These are phyloP conservation scores for Synergus laeviventris DNA, from an alignment of 2,888 invertebrate species.

Conservation along the genomic window DNA sequence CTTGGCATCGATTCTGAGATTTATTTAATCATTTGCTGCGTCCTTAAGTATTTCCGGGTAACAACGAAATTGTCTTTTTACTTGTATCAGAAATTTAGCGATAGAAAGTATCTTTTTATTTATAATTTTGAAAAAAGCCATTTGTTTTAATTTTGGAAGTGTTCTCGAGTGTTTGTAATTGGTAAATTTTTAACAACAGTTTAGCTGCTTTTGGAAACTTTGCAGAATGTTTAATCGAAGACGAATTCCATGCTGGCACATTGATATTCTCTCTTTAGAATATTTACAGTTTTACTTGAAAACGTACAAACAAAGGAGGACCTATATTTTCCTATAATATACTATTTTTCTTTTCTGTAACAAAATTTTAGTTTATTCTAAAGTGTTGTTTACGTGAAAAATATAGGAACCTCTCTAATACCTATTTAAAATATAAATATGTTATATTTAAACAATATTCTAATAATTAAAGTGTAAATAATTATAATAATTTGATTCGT, in stretches of 20 bases:
- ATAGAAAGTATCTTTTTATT: neutral
- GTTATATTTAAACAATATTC: neutral
- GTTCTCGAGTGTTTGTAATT: neutral
- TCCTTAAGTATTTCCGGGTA: neutral
- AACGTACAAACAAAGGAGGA: neutral
- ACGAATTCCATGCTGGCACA: neutral
- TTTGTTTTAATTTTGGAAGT: neutral
- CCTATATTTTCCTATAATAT: neutral
- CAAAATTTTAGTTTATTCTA: neutral
- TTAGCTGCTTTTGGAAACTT: neutral
- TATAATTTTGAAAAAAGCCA: neutral
- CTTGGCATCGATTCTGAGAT: neutral
- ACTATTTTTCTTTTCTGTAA: neutral
- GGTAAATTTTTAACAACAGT: neutral
- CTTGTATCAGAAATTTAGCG: neutral
- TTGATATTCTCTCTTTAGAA: neutral
- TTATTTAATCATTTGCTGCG: neutral
- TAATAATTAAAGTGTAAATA: conserved; percentile 14
- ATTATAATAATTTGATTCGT: neutral
- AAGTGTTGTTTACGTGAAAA: neutral
- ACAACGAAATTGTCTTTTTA: neutral
- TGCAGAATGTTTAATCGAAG: neutral
- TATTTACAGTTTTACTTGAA: conserved; percentile 9
- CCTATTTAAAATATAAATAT: neutral
- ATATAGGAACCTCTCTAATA: neutral